Base-by-base conservation (phyloP, 2,888 invertebrate species). In the Muscina levida region DNA sequence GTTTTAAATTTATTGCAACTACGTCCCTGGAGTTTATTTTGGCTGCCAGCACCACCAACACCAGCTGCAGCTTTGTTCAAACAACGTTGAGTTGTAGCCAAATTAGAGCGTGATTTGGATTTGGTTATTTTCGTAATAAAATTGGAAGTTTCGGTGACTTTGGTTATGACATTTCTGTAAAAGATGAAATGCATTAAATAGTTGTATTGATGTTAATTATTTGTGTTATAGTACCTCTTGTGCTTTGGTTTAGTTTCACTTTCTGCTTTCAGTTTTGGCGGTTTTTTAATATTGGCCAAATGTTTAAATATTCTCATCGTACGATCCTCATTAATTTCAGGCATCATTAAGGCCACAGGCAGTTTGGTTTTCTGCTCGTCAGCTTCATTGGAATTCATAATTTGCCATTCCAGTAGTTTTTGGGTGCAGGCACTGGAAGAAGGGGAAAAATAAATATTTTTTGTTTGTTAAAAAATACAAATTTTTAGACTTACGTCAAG, bases 351-450 rank as follows among this genome's bases (percentile, higher is more conserved):
- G n/a, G 62, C 70, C 2, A 65, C 11, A 13, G 75, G 72, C 24
- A 53, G 39, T 51, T 77, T 77, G 17, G 15, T 59, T 57, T 56
- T 77, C 15, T 19, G 37, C 70, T 62, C 72, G 87, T 86, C 76
- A 72, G 56, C 72, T 87, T 86, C 77, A 56, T 72, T 75, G 72
- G 56, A 24, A 6, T 62, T 75, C 5, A 57, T 26, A 13, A 48
- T 68, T 68, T 90, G 88, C 90, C 89, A 89, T 46, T 91, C 87
- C 3, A 91, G 91, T 59, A 94, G 87, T 87, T 94, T 94, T 86
- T 93, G 93, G 1, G 93, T 94, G 86, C 94, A 94, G 1, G 93
- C 93, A 83, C 94, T 94, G 83, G 6, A 81, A 83, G 42, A 37
- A n/a, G n/a, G n/a, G n/a, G n/a, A n/a, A n/a, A n/a, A n/a, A n/a